Percentiles rank a stretch among this genome's conserved stretches.
These are phyloP conservation scores for Triops longicaudatus DNA, from an alignment of 1,140 invertebrate genomes.

Conservation along the genomic window DNA sequence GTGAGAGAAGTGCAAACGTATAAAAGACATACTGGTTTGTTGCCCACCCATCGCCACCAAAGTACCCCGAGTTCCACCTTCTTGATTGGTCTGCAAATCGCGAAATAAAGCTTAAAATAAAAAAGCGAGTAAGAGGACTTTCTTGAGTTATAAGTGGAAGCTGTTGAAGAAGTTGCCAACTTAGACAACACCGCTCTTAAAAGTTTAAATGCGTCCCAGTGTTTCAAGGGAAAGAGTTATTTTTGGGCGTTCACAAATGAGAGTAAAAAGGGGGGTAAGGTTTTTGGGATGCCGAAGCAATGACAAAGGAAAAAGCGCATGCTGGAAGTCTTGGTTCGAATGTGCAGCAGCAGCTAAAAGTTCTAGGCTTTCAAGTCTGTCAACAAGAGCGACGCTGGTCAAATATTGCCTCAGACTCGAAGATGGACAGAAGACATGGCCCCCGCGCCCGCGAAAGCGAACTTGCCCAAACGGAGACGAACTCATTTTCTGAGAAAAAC, in stretches of 20 bases:
- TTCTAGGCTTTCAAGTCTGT: slow-evolving; percentile 12
- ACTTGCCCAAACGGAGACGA: not conserved
- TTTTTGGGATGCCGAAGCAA: not conserved
- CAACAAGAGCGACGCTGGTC: slow-evolving; percentile 7
- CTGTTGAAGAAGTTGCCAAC: not conserved
- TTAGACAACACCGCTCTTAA: not conserved
- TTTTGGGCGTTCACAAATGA: not conserved
- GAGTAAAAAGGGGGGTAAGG: not conserved
- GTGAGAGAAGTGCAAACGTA: not conserved
- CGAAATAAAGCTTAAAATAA: not conserved
- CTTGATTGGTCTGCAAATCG: not conserved
- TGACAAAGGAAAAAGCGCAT: not conserved
- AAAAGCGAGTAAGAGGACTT: not conserved
- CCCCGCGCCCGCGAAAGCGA: slow-evolving; percentile 12
- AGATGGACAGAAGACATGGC: slow-evolving; percentile 9
- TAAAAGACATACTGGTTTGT: not conserved
- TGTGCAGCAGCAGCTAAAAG: slow-evolving; percentile 10
- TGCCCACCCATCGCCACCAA: not conserved
- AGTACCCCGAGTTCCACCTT: not conserved
- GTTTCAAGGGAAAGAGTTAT: not conserved
- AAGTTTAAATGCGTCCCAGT: not conserved
- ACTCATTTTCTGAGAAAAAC: not conserved
- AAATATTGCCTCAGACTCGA: slow-evolving; percentile 12
- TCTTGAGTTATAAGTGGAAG: slow-evolving; percentile 4
- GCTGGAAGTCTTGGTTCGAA: not conserved